Evolutionary conservation across 1,140 invertebrate genomes (phyloP).

Genomic region (Eriosoma lanigerum): DNA sequence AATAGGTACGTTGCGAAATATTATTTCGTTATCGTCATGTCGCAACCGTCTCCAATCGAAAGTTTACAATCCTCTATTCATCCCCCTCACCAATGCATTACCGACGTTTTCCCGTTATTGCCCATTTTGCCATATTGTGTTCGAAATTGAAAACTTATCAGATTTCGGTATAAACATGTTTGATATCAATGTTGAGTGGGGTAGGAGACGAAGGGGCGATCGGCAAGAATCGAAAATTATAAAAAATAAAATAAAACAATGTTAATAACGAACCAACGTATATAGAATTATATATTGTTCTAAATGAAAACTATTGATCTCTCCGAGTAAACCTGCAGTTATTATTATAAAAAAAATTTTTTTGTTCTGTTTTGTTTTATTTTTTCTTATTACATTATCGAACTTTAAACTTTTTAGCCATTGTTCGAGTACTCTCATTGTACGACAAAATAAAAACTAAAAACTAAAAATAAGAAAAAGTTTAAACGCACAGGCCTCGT

Average conservation of each 20-base stretch:
- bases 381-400: constrained; percentile 47
- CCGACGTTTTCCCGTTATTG: not conserved
- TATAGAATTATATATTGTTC: not conserved
- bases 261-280: constrained; percentile 19
- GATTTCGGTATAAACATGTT: constrained; percentile 26
- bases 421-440: constrained; percentile 35
- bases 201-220: not conserved
- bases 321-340: not conserved
- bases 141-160: constrained; percentile 47
- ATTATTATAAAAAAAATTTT: no score
- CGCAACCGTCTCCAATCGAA: constrained; percentile 3
- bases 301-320: constrained; percentile 51
- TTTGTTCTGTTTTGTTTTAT: not conserved
- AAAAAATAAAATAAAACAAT: constrained; percentile 22
- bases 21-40: constrained; percentile 14
- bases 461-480: constrained; percentile 21
- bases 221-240: constrained; percentile 13
- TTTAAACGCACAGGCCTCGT: constrained; percentile 34
- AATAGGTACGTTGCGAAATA: not conserved
- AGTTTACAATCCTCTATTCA: not conserved
- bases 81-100: not conserved
- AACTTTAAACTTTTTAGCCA: constrained; percentile 51
- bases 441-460: constrained; percentile 14
- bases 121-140: constrained; percentile 19
- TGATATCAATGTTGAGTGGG: not conserved